Percentiles rank a stretch among this genome's conserved stretches.
phyloP scores from a whole-genome alignment of 92 coral and sea anemone genomes.

The Scolanthus callimorphus region DNA sequence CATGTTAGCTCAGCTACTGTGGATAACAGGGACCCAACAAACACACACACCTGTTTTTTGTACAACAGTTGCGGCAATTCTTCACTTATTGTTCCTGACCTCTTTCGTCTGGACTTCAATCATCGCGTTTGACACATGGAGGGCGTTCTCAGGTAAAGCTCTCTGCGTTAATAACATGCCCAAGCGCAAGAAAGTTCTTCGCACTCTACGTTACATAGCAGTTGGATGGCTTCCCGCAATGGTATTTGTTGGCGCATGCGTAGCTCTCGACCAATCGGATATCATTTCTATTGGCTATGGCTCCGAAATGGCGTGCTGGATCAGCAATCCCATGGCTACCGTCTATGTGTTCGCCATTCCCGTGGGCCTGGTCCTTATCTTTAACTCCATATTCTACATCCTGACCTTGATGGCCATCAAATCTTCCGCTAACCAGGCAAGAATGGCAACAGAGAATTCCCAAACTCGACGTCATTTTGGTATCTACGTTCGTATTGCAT shows the following conservation, averaged over 20 bases:
- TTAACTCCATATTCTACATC: slow-evolving; percentile 6
- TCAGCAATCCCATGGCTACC: background rate
- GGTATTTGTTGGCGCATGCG: slow-evolving; percentile 5
- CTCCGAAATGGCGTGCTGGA: slow-evolving; percentile 15
- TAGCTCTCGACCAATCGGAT: slow-evolving; percentile 17
- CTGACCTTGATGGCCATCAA: slow-evolving; percentile 16
- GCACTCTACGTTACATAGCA: background rate
- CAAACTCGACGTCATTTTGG: no score
- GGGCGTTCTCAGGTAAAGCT: slow-evolving; percentile 2
- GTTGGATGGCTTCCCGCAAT: slow-evolving; percentile 21
- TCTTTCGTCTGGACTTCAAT: no score
- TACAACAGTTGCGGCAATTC: slow-evolving; percentile 10
- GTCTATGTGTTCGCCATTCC: slow-evolving; percentile 15
- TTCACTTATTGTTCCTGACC: no score
- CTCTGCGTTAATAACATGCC: slow-evolving; percentile 6
- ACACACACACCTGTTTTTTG: background rate
- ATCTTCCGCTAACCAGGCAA: background rate
- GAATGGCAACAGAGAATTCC: background rate
- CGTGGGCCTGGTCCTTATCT: background rate
- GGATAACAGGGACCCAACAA: slow-evolving; percentile 10
- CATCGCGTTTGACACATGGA: no score
- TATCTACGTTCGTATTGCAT: no score
- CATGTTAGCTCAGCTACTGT: slow-evolving; percentile 4
- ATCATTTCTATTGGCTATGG: slow-evolving; percentile 14
- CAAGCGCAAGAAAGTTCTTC: background rate